Evolutionary conservation across 2,797 vertebrate species (phyloP).

Genomic region (Euthynnus affinis): DNA sequence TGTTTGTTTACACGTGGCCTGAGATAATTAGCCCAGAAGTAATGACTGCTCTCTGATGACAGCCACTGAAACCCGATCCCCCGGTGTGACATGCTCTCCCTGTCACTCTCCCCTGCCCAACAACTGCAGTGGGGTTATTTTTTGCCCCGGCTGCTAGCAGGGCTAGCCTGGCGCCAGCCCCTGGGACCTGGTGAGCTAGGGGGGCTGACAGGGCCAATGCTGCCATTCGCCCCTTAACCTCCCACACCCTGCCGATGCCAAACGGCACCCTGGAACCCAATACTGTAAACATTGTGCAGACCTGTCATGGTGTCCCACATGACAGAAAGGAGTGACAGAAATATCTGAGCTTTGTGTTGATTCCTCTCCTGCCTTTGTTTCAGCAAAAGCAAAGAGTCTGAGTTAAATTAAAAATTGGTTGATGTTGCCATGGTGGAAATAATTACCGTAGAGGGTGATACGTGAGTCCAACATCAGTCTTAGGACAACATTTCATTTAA

Average conservation of each 20-base stretch:
- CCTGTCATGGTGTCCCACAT: constrained; percentile 26
- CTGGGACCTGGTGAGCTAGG: constrained; percentile 75
- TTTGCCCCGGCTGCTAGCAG: constrained; percentile 79
- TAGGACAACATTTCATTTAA: background rate
- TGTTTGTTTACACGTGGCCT: constrained; percentile 86
- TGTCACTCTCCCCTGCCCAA: constrained; percentile 85
- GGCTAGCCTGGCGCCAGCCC: constrained; percentile 87
- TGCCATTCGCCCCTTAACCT: constrained; percentile 83
- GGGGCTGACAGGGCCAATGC: constrained; percentile 75
- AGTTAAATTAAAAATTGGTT: background rate
- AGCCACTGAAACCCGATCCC: constrained; percentile 85
- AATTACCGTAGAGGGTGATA: background rate
- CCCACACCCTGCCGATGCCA: constrained; percentile 56
- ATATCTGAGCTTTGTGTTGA: constrained; percentile 42
- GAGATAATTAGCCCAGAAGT: constrained; percentile 90
- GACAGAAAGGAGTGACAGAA: constrained; percentile 41
- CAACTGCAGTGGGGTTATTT: constrained; percentile 88
- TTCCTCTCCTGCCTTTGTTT: background rate
- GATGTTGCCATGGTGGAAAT: background rate
- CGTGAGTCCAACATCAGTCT: constrained; percentile 12
- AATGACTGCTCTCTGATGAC: constrained; percentile 90
- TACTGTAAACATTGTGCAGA: constrained; percentile 76
- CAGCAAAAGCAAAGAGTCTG: constrained; percentile 18
- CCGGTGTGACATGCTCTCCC: constrained; percentile 80
- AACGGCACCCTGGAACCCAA: constrained; percentile 70